Evolutionary conservation across 2,888 invertebrate species (phyloP).

Genomic region (Drosophila pullipes): DNA sequence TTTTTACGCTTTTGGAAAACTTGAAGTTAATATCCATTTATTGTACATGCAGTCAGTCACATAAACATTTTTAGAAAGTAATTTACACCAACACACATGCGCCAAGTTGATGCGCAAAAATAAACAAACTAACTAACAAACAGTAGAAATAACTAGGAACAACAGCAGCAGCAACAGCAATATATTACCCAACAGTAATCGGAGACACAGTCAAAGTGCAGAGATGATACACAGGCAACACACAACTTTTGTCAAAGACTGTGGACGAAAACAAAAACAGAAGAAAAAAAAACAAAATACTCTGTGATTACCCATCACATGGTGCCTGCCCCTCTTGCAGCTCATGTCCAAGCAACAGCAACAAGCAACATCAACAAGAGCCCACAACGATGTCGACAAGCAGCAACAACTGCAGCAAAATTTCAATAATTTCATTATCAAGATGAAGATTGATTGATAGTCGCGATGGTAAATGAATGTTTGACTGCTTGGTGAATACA

Average conservation of each 20-base stretch:
- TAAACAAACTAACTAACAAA: conserved; percentile 40
- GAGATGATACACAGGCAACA: conserved; percentile 9
- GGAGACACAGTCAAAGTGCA: conserved; percentile 20
- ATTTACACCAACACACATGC: conserved; percentile 45
- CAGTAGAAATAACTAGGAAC: conserved; percentile 19
- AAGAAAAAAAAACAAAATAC: conserved; percentile 2
- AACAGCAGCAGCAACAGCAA: conserved; percentile 34
- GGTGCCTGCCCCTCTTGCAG: not conserved
- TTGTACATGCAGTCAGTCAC: conserved; percentile 46
- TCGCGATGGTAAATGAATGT: conserved; percentile 39
- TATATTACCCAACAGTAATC: conserved; percentile 62
- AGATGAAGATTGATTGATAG: conserved; percentile 78
- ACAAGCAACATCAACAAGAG: conserved; percentile 16
- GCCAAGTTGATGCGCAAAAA: conserved; percentile 50
- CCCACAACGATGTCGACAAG: conserved; percentile 27
- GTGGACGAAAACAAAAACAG: conserved; percentile 14
- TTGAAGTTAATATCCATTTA: conserved; percentile 15
- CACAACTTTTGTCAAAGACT: conserved; percentile 38
- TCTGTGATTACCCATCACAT: conserved; percentile 13
- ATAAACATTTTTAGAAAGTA: conserved; percentile 64
- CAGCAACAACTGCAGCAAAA: conserved; percentile 38
- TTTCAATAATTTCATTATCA: conserved; percentile 80
- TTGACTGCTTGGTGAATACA: conserved; percentile 36
- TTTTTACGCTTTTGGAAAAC: conserved; percentile 7
- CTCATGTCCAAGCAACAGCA: conserved; percentile 13